Evolutionary conservation across 2,888 invertebrate genomes (phyloP).

Genomic region (Brachylomia viminalis): DNA sequence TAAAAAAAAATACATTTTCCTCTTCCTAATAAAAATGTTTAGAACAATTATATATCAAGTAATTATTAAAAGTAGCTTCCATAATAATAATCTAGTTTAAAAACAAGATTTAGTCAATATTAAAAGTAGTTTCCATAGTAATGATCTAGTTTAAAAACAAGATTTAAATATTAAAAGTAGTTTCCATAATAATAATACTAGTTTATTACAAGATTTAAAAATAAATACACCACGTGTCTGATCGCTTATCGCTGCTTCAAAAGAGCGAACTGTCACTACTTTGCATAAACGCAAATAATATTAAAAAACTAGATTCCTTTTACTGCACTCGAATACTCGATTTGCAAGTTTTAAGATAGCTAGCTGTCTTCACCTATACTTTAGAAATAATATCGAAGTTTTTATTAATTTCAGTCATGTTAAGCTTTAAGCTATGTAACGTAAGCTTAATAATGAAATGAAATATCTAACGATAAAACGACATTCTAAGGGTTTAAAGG

Average conservation of each 20-base stretch:
- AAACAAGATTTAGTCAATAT: background rate
- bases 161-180: slow-evolving; percentile 1
- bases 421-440: background rate
- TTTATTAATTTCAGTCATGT: background rate
- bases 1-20: no score
- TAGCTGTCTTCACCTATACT: background rate
- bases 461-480: background rate
- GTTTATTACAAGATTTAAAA: slow-evolving; percentile 9
- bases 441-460: background rate
- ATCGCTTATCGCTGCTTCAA: slow-evolving; percentile 16
- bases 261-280: slow-evolving; percentile 39
- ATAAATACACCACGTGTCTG: slow-evolving; percentile 1
- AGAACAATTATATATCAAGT: no score
- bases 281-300: slow-evolving; percentile 39
- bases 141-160: background rate
- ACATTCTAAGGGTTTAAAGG: background rate
- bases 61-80: slow-evolving; percentile 5
- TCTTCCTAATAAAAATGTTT: no score
- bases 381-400: background rate
- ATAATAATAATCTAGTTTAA: slow-evolving; percentile 4
- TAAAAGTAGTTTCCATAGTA: slow-evolving; percentile 18
- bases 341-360: slow-evolving; percentile 9
- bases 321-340: slow-evolving; percentile 5
- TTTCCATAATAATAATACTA: slow-evolving; percentile 15
- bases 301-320: slow-evolving; percentile 16